Percentiles rank a stretch among this genome's conserved stretches.
phyloP scores from a whole-genome alignment of 2,888 invertebrate genomes.

The Eilema sororculum region DNA sequence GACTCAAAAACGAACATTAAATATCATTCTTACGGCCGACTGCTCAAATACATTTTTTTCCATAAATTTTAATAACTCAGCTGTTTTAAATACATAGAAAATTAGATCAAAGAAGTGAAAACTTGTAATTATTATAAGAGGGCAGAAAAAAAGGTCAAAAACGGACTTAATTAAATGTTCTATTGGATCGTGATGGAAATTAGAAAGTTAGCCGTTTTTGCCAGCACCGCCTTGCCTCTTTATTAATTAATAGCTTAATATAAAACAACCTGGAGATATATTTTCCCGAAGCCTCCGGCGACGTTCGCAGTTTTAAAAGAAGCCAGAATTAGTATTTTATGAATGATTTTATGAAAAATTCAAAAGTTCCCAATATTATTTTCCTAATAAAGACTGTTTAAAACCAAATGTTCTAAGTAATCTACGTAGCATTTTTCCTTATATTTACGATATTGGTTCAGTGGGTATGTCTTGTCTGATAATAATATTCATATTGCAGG shows the following conservation, averaged over 20 bases:
- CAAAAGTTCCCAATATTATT: conserved; percentile 21
- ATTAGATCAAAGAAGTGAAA: conserved; percentile 64
- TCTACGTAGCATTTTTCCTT: conserved; percentile 5
- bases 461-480: background rate
- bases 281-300: conserved; percentile 31
- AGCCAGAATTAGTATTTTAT: conserved; percentile 22
- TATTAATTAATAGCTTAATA: conserved; percentile 66
- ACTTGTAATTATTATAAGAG: conserved; percentile 64
- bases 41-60: conserved; percentile 9
- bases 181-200: conserved; percentile 60
- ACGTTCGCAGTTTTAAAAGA: conserved; percentile 16
- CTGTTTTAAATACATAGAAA: conserved; percentile 57
- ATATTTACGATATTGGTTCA: background rate
- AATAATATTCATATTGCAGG: conserved; percentile 4
- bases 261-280: conserved; percentile 50
- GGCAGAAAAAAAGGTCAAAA: conserved; percentile 50
- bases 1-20: background rate
- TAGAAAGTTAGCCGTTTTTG: conserved; percentile 60
- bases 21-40: conserved; percentile 2
- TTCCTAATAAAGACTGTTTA: conserved; percentile 20
- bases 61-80: conserved; percentile 39
- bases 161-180: conserved; percentile 65
- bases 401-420: conserved; percentile 8
- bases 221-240: conserved; percentile 50
- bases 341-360: conserved; percentile 28